Base-by-base conservation (phyloP, 2,113 vertebrate species). In the Paramormyrops kingsleyae region DNA sequence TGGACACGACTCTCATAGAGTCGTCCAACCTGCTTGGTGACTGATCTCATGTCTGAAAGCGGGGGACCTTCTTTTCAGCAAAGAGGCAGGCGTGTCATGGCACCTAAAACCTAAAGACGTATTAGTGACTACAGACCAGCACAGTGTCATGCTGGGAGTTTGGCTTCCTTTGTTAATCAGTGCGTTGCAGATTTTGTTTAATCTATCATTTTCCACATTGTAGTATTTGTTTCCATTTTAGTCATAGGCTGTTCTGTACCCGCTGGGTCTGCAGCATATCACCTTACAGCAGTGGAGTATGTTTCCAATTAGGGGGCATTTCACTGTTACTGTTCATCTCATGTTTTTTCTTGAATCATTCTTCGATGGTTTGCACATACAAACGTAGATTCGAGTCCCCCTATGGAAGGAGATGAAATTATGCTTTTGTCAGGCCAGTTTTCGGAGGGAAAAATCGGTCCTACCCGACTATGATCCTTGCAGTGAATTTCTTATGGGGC, bases 21-120 rank as follows among this genome's bases (percentile, higher is more conserved):
- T 99, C 98, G 2, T 98, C 98, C 91, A 98, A 99, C 95, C 99
- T 99, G 98, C 94, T 99, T 0, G 98, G 98, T 98, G 93, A 94
- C 91, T 89, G 35, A 17, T 15, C 44, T n/a, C 74, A 15, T 42
- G 83, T 46, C 44, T 47, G 83, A n/a, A 46, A 47, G 44, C 13
- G 77, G 39, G 42, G 31, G 42, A 17, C 19, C 13, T 39, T 42
- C 77, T 83, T 83, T 83, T 83, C 35, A 42, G 39, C 15, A 83
- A 44, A 10, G 19, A 17, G 77, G 5, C 42, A 44, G 39, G 15
- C 42, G 19, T 83, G 19, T 44, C 39, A 42, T 83, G 77, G 15
- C 39, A 42, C 19, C 39, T 21, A 35, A 83, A 83, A 44, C 27
- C 27, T 70, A 70, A 31, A 70, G 62, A 31, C 3, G n/a, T 70